Conservation (phyloP, 2,797 vertebrate genomes). For the Mus caroli region DNA sequence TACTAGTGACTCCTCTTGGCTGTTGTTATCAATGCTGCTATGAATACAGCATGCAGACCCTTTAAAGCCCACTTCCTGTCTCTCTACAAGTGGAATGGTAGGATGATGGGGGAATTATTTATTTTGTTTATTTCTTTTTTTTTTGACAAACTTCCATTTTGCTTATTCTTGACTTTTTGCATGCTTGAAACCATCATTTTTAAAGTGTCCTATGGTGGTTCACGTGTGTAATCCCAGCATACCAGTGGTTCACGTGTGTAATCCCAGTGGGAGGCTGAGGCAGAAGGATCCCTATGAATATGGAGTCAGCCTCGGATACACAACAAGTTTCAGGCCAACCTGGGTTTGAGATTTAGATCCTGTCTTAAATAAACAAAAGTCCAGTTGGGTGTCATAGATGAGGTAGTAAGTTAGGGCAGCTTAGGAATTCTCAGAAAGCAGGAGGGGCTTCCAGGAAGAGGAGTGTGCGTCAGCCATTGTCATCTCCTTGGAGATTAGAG, state of each 20-base stretch:
- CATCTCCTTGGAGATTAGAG: not conserved
- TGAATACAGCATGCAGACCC: not conserved
- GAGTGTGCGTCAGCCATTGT: conserved; percentile 40
- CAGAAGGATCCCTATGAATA: not conserved
- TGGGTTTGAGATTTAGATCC: not conserved
- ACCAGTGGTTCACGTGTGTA: no score
- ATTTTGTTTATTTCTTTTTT: not conserved
- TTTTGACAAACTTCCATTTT: not conserved
- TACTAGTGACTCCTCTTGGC: not conserved
- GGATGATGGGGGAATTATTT: not conserved
- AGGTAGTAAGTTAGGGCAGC: not conserved
- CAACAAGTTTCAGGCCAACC: not conserved
- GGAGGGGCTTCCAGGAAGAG: conserved; percentile 54
- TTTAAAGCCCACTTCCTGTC: not conserved
- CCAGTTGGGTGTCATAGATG: not conserved
- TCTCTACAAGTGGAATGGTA: not conserved
- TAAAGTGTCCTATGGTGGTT: not conserved
- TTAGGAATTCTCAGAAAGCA: not conserved
- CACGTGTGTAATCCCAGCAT: not conserved
- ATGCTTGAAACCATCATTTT: not conserved
- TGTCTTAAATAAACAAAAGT: not conserved
- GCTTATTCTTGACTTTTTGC: conserved; percentile 53
- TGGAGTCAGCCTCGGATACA: not conserved
- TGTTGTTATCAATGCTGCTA: not conserved
- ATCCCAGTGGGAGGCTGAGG: not conserved